Percentiles rank a stretch among this genome's conserved stretches.
Evolutionary conservation across 1,140 invertebrate genomes (phyloP).

Genomic region (Cephus cinctus): DNA sequence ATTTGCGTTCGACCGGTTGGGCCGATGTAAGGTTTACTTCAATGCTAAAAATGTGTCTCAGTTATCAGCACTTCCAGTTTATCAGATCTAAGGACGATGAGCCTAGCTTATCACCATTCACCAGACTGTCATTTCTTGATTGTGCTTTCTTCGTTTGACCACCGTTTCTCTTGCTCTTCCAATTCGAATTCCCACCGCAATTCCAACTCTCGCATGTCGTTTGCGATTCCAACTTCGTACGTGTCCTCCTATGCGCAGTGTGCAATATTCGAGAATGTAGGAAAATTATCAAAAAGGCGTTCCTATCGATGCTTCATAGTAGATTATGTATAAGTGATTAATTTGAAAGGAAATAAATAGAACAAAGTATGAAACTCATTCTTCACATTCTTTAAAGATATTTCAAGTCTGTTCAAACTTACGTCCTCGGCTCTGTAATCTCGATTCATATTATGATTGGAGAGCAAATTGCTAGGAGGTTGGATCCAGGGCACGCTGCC

Average conservation of each 20-base stretch:
- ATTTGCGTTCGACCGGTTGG: no score
- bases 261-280: constrained; percentile 4
- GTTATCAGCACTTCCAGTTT: no score
- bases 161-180: constrained; percentile 66
- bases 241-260: constrained; percentile 57
- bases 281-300: not conserved
- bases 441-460: constrained; percentile 40
- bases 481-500: constrained; percentile 46
- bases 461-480: constrained; percentile 36
- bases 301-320: constrained; percentile 1
- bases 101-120: not conserved
- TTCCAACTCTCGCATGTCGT: constrained; percentile 68
- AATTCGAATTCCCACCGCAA: constrained; percentile 66
- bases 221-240: constrained; percentile 67
- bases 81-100: no score
- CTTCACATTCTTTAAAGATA: not conserved
- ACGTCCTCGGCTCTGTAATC: constrained; percentile 49
- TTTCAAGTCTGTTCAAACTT: no score
- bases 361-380: no score
- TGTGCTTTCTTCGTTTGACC: constrained; percentile 64
- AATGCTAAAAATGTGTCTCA: no score
- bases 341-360: not conserved
- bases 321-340: constrained; percentile 3
- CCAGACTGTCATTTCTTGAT: constrained; percentile 45
- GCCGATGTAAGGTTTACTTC: no score